Conservation (phyloP, 2,888 invertebrate species). For the Clepsis dumicolana region DNA sequence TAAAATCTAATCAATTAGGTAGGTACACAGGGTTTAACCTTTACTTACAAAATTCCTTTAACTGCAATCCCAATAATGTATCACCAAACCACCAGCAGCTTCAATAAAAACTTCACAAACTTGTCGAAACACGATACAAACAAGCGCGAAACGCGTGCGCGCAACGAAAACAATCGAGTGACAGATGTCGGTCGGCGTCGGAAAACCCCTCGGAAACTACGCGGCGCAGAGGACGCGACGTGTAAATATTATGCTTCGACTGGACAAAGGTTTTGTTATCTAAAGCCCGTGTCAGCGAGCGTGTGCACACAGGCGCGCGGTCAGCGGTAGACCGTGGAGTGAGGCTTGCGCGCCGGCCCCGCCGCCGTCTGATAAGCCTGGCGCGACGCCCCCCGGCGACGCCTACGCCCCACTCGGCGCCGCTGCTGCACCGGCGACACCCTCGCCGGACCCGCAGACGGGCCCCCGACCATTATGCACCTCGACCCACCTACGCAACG, state of each 20-base stretch:
- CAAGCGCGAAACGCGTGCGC: constrained; percentile 76
- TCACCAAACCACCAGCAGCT: constrained; percentile 68
- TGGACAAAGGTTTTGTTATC: constrained; percentile 86
- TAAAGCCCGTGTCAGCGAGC: constrained; percentile 79
- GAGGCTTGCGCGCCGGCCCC: constrained; percentile 84
- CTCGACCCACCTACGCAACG: constrained; percentile 72
- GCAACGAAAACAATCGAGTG: constrained; percentile 77
- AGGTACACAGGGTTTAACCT: constrained; percentile 15
- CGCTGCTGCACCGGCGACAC: constrained; percentile 77
- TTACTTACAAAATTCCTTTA: constrained; percentile 72
- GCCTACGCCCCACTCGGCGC: constrained; percentile 84
- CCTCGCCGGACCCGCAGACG: constrained; percentile 70
- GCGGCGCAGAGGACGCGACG: constrained; percentile 72
- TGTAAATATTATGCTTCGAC: constrained; percentile 83
- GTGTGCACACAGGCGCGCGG: constrained; percentile 72
- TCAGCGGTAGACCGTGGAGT: constrained; percentile 79
- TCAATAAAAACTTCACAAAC: constrained; percentile 65
- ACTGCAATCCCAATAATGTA: constrained; percentile 77
- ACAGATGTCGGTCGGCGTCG: constrained; percentile 78
- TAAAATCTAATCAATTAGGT: neutral
- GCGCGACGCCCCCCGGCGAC: constrained; percentile 86
- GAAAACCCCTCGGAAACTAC: constrained; percentile 82
- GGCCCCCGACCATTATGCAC: constrained; percentile 78
- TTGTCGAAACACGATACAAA: constrained; percentile 78
- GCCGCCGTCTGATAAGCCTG: constrained; percentile 85